Conservation (phyloP, 1,140 invertebrate species). For the Euura saliciscinereae region DNA sequence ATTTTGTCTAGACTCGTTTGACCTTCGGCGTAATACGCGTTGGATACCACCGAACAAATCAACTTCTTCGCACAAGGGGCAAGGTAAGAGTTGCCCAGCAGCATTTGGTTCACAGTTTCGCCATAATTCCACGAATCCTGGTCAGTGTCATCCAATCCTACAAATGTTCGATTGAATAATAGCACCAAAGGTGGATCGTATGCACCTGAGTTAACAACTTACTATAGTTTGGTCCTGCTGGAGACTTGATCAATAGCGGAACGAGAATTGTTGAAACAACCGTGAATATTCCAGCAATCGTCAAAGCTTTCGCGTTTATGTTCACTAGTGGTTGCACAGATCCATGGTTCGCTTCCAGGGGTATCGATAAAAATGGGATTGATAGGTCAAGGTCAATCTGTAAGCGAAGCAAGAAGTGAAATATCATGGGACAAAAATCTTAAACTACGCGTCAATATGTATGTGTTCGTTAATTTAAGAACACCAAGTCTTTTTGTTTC, state of each 20-base stretch:
- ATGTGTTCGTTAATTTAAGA: background rate
- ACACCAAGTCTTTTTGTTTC: background rate
- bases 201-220: slow-evolving; percentile 12
- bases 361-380: slow-evolving; percentile 49
- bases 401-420: slow-evolving; percentile 10
- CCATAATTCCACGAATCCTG: slow-evolving; percentile 31
- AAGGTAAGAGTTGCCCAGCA: slow-evolving; percentile 43
- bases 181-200: slow-evolving; percentile 1
- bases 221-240: slow-evolving; percentile 7
- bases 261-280: slow-evolving; percentile 33
- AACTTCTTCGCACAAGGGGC: slow-evolving; percentile 48
- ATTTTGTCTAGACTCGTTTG: slow-evolving; percentile 50
- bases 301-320: slow-evolving; percentile 41
- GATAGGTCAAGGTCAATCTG: slow-evolving; percentile 47
- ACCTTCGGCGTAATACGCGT: slow-evolving; percentile 32
- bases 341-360: slow-evolving; percentile 31
- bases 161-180: background rate
- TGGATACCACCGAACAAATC: slow-evolving; percentile 45
- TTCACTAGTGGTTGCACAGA: slow-evolving; percentile 31
- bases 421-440: too few relatives aligned
- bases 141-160: slow-evolving; percentile 27
- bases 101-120: slow-evolving; percentile 39
- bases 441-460: background rate
- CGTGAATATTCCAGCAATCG: slow-evolving; percentile 39
- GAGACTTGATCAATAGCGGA: slow-evolving; percentile 39